Evolutionary conservation across 2,113 vertebrate genomes (phyloP).

Genomic region (Mionectes macconnelli): DNA sequence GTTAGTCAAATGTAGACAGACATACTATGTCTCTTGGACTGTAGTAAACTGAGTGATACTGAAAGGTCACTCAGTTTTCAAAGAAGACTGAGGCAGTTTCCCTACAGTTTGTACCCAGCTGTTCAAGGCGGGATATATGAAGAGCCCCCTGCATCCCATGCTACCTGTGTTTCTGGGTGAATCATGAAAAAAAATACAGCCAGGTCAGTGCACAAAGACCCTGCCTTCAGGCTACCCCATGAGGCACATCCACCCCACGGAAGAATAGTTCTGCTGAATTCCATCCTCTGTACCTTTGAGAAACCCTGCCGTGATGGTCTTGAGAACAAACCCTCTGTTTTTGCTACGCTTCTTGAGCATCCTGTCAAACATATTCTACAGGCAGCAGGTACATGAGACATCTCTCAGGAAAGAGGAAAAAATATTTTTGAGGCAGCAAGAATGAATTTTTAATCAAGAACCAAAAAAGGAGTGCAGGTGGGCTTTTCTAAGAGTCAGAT

Average conservation of each 20-base stretch:
- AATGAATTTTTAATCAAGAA: neutral
- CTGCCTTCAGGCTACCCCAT: neutral
- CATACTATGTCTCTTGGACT: neutral
- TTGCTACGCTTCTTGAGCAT: neutral
- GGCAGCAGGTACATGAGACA: fast-evolving
- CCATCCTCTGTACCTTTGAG: neutral
- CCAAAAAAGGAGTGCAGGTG: neutral
- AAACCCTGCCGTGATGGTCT: neutral
- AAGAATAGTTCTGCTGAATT: neutral
- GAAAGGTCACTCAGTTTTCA: fast-evolving
- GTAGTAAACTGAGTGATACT: neutral
- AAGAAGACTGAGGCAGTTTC: neutral
- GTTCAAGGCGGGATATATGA: fast-evolving
- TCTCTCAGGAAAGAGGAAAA: neutral
- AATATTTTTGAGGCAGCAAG: neutral
- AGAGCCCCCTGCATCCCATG: neutral
- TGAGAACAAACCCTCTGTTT: neutral
- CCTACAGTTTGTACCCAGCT: neutral
- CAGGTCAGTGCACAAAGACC: neutral
- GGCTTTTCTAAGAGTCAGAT: neutral
- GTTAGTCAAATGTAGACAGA: neutral
- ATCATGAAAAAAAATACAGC: neutral
- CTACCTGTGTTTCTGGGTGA: neutral
- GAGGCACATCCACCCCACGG: neutral
- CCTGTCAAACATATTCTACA: neutral